phyloP scores from a whole-genome alignment of 2,113 vertebrate genomes.

The Campylorhamphus procurvoides region DNA sequence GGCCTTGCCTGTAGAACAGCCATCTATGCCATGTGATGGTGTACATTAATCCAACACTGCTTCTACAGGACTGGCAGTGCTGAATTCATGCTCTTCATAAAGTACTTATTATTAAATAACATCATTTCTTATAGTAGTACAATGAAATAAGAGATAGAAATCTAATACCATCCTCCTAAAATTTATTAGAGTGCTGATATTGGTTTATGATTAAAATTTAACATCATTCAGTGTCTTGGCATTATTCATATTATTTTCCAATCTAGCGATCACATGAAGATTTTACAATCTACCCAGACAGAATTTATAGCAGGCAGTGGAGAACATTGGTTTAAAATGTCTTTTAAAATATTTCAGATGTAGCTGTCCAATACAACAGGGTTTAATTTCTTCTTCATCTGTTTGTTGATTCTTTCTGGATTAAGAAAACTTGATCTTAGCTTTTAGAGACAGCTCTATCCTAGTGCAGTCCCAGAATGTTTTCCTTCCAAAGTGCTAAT shows the following conservation, averaged over 20 bases:
- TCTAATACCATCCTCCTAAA: background rate
- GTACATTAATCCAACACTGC: background rate
- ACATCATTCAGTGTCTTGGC: background rate
- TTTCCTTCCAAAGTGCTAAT: background rate
- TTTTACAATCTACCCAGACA: background rate
- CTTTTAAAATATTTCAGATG: background rate
- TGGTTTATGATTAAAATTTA: background rate
- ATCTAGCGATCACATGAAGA: background rate
- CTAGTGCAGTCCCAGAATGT: background rate
- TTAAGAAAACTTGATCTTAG: background rate
- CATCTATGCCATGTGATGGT: background rate
- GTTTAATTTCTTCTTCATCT: background rate
- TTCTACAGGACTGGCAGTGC: background rate
- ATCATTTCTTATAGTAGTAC: background rate
- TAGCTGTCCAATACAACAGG: background rate
- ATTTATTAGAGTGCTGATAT: background rate
- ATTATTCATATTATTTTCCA: conserved; percentile 21
- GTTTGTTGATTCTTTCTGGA: background rate
- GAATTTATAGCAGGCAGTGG: background rate
- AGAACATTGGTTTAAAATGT: background rate
- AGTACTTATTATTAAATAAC: background rate
- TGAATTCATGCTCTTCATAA: background rate
- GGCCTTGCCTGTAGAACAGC: background rate
- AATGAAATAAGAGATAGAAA: background rate
- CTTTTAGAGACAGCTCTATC: background rate